phyloP scores from a whole-genome alignment of 2,113 vertebrate species.

The Beaufortia kweichowensis region DNA sequence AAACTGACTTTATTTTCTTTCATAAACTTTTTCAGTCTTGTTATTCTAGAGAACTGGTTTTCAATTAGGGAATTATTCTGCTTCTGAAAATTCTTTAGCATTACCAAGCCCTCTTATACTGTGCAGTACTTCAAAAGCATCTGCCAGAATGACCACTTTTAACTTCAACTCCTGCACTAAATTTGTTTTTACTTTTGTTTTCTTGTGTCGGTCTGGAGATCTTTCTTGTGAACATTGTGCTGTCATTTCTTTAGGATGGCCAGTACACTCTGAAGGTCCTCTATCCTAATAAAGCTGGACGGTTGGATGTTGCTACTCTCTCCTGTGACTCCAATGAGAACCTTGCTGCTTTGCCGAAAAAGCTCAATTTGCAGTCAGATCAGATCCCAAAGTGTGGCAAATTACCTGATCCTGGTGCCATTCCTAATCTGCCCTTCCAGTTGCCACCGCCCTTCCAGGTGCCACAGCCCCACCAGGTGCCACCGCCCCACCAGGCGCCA shows the following conservation, averaged over 20 bases:
- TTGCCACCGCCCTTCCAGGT: not conserved
- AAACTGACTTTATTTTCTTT: not conserved
- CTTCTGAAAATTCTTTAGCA: too few species aligned
- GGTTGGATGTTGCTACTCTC: constrained; percentile 11
- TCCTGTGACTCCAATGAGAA: constrained; percentile 46
- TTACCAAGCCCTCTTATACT: too few species aligned
- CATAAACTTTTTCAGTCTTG: too few species aligned
- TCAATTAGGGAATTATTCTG: too few species aligned
- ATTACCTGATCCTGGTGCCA: not conserved
- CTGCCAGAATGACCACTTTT: too few species aligned
- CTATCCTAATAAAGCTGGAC: constrained; percentile 34
- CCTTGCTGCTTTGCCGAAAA: not conserved
- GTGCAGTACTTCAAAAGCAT: too few species aligned
- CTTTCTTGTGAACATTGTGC: too few species aligned
- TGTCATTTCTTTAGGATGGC: constrained; percentile 54
- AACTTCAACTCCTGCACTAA: too few species aligned
- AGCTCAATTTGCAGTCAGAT: too few species aligned
- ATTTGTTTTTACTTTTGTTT: not conserved
- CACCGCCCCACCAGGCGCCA: not conserved
- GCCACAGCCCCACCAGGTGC: too few species aligned
- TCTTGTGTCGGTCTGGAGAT: not conserved
- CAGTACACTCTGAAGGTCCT: constrained; percentile 58
- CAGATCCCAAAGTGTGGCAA: not conserved
- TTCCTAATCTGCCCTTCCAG: not conserved
- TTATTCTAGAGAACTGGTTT: not conserved